Conservation (phyloP, 2,888 invertebrate genomes). For the Tiphia femorata region DNA sequence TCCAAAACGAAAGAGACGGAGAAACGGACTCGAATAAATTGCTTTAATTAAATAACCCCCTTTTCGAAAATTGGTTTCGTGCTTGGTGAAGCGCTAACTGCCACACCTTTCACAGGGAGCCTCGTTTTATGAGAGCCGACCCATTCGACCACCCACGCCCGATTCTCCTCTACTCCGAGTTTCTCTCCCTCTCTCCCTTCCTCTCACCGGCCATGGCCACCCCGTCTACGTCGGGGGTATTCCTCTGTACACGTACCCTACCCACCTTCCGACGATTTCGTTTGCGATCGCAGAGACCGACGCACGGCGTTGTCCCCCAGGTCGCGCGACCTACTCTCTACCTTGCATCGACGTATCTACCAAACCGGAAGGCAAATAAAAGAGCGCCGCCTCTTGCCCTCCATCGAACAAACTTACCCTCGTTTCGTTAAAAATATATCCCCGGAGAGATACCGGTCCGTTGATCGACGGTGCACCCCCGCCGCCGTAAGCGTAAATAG, state of each 20-base stretch:
- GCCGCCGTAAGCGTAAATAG: too few relatives aligned
- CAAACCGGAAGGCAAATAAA: conserved; percentile 18
- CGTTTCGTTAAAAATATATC: conserved; percentile 1
- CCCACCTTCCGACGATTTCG: background rate
- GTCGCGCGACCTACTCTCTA: background rate
- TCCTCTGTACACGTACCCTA: background rate
- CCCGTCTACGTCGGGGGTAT: background rate
- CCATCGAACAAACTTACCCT: background rate
- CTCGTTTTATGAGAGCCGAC: conserved; percentile 22
- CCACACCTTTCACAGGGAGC: conserved; percentile 28
- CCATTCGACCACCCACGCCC: background rate
- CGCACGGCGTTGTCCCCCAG: background rate
- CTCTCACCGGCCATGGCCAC: background rate
- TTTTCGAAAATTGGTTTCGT: conserved; percentile 58
- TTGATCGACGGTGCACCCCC: background rate
- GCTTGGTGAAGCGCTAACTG: conserved; percentile 57
- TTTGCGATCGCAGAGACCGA: background rate
- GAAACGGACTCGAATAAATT: conserved; percentile 47
- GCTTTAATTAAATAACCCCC: conserved; percentile 58
- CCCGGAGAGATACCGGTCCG: background rate
- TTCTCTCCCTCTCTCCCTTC: background rate
- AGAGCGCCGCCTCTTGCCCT: background rate
- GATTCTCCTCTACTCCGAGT: background rate
- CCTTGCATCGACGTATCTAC: background rate
- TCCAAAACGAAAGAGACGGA: background rate